These are phyloP conservation scores for Leptodirus hochenwartii DNA, from an alignment of 2,888 invertebrate genomes.

Conservation along the genomic window DNA sequence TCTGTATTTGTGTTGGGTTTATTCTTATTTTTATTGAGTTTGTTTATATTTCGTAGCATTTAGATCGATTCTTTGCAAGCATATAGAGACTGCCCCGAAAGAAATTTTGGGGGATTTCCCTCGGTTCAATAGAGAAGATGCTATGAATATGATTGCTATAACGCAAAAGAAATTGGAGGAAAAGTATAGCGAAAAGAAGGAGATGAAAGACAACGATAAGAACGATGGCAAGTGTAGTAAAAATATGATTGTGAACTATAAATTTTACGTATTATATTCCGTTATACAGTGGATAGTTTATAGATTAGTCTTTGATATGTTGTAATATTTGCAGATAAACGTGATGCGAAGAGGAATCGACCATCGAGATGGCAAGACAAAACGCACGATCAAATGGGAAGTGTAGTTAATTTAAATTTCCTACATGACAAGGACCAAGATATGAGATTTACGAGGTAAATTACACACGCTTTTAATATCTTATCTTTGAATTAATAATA, in stretches of 20 bases:
- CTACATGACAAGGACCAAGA: conserved; percentile 27
- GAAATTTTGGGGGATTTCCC: conserved; percentile 85
- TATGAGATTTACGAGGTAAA: conserved; percentile 24
- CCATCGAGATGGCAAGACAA: conserved; percentile 27
- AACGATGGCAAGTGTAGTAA: conserved; percentile 1
- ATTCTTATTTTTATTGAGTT: conserved; percentile 1
- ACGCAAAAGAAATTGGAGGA: conserved; percentile 31
- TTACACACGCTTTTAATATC: too few relatives aligned
- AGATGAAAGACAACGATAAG: conserved; percentile 9
- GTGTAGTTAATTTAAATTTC: too few relatives aligned
- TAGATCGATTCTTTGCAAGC: conserved; percentile 35
- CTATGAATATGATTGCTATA: conserved; percentile 32
- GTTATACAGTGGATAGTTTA: conserved; percentile 2
- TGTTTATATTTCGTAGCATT: conserved; percentile 16
- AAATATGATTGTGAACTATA: conserved; percentile 1
- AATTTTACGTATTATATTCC: conserved; percentile 1
- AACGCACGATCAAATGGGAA: conserved; percentile 9
- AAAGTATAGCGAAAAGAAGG: conserved; percentile 22
- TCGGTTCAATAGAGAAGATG: conserved; percentile 59
- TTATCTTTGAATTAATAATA: too few relatives aligned
- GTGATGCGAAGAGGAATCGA: conserved; percentile 19
- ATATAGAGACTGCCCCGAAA: conserved; percentile 79
- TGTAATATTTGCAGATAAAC: too few relatives aligned
- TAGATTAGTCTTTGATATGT: too few relatives aligned
- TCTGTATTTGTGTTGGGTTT: background rate